Evolutionary conservation across 1,140 invertebrate species (phyloP).

Genomic region (Tribolium castaneum): DNA sequence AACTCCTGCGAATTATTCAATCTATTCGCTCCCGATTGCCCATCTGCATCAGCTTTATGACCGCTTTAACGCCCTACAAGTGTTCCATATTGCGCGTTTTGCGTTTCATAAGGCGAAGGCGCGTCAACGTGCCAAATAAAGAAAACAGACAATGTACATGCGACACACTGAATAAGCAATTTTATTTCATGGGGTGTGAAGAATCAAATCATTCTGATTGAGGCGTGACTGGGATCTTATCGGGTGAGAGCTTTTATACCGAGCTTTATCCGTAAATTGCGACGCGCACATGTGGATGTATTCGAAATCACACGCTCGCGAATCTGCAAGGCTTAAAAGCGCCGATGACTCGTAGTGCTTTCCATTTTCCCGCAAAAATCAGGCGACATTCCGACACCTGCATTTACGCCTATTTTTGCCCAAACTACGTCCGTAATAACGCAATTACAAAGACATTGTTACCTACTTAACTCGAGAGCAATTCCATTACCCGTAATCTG

Average conservation of each 20-base stretch:
- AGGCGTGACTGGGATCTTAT: constrained; percentile 37
- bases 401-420: neutral
- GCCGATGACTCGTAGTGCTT: neutral
- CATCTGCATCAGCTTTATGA: constrained; percentile 43
- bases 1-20: constrained; percentile 13
- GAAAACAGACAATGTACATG: constrained; percentile 36
- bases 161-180: constrained; percentile 47
- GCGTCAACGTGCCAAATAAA: constrained; percentile 19
- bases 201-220: constrained; percentile 47
- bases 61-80: constrained; percentile 44
- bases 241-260: constrained; percentile 19
- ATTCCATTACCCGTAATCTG: neutral
- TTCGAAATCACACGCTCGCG: constrained; percentile 11
- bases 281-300: constrained; percentile 23
- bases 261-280: constrained; percentile 30
- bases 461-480: neutral
- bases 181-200: constrained; percentile 43
- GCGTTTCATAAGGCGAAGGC: constrained; percentile 19
- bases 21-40: constrained; percentile 30
- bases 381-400: neutral
- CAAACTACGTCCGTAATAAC: neutral
- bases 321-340: neutral
- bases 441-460: neutral
- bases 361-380: neutral
- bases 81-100: constrained; percentile 44